phyloP scores from a whole-genome alignment of 2,113 vertebrate species.

The Ptyas mucosa region DNA sequence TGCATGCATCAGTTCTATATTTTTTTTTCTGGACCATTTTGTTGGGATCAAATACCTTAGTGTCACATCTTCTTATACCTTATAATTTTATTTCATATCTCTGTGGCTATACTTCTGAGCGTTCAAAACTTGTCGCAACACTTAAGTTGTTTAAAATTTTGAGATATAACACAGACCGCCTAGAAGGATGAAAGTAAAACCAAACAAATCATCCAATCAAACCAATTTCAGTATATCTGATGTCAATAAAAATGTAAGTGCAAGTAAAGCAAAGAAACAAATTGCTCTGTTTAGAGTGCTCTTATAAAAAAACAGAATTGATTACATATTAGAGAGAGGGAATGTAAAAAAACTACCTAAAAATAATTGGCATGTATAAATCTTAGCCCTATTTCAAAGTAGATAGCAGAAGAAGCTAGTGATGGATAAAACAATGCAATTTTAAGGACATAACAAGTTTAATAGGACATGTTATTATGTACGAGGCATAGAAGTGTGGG shows the following conservation, averaged over 20 bases:
- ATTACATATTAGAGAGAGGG: not conserved
- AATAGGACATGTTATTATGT: not conserved
- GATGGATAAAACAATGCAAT: not conserved
- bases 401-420: not conserved
- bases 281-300: not conserved
- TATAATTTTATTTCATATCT: not conserved
- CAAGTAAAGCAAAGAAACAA: not conserved
- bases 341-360: not conserved
- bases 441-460: not conserved
- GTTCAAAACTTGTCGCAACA: not conserved
- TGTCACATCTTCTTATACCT: not conserved
- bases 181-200: not conserved
- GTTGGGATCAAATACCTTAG: not conserved
- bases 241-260: not conserved
- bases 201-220: not conserved
- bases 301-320: not conserved
- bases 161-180: not conserved
- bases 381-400: not conserved
- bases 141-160: not conserved
- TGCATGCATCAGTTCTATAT: not conserved
- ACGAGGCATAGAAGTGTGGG: not conserved
- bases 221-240: not conserved
- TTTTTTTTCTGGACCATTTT: not conserved
- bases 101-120: no score
- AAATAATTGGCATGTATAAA: not conserved